Evolutionary conservation across 2,888 invertebrate genomes (phyloP), one percentile per base, ranked within the genome.

Genomic region (Amphipoea oculea): DNA sequence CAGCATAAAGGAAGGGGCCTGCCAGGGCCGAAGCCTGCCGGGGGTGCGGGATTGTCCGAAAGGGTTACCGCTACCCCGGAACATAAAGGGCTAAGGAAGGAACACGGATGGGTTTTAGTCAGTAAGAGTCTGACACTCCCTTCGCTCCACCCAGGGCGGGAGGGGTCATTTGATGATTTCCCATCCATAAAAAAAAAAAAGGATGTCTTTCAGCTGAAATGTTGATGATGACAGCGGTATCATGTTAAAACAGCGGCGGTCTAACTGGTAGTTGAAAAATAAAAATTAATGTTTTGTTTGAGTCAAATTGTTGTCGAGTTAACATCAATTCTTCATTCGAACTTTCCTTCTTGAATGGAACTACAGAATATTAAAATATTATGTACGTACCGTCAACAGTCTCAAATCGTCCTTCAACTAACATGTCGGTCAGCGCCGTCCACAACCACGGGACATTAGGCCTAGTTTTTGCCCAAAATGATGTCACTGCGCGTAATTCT

Each of bases 341-440:
- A 36, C 63, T 63, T 20, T 63, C 20, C 36, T 36, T 20, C 9
- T 36, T 63, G 20, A 63, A 36, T 20, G 3, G 63, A 63, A 63
- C 1, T 36, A 20, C 63, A 63, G 69, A 70, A 23, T 67, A 14
- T 45, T 40, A n/a, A 7, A 42, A 67, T 36, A 23, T 60, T 63
- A 36, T 40, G 3, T 23, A 80, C 88, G 81, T 87, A 92, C 92
- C 91, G 5, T 91, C 91, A 14, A 93, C 80, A 48, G 94, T 95
- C 82, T 92, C 93, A 84, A 92, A 95, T 23, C 93, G 92, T 76
- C 93, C 94, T 88, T 94, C 92, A 6, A 89, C 91, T 3, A 93
- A 73, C 65, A 91, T 88, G 51, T 93, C 92, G 1, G 94, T 92
- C 40, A 95, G 84, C 0, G 94, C 95, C 45, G 94, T 74, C 70